Base-by-base conservation (phyloP, 2,113 vertebrate genomes). In the Laterallus jamaicensis region DNA sequence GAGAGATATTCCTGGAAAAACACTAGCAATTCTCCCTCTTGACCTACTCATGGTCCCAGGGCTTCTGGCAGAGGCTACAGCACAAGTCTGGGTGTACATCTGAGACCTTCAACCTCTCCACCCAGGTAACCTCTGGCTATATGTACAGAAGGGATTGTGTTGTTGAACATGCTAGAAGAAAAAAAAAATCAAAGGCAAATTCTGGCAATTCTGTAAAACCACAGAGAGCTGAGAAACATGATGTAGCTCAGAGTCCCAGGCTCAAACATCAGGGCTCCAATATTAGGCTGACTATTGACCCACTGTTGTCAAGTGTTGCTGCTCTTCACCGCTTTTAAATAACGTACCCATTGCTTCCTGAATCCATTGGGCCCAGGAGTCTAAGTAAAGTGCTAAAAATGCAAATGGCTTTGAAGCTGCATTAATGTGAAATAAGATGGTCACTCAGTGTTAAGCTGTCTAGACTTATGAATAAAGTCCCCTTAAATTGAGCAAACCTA, bases 381-480 rank as follows among this genome's bases (percentile, higher is more conserved):
- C 68, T 74, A 89, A 67, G 75, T 75, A 52, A 62, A 85, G 71
- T 77, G 56, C 77, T 92, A 92, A 94, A 92, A 93, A 90, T 69
- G 70, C 76, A 94, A 93, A 90, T 91, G 29, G 60, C 58, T 94
- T 85, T 82, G 86, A 66, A 96, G 60, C 25, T 80, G 67, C 20
- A 50, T 88, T 95, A 93, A 96, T 73, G 28, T 82, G 71, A 95
- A 95, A 78, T 79, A 70, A 95, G 69, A 88, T 88, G 80, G 71
- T 85, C 93, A 76, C 67, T 95, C 63, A 32, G 31, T 66, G 62
- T 92, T 96, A 95, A 93, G 71, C 39, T 95, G 55, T 92, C 90
- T 75, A 80, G 92, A 97, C 47, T 93, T 81, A 49, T 8, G 62
- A 91, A 84, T 92, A 83, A 96, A 96, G 77, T 87, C 87, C 86